Base-by-base conservation (phyloP, 2,888 invertebrate species). In the Eristalis tenax region DNA sequence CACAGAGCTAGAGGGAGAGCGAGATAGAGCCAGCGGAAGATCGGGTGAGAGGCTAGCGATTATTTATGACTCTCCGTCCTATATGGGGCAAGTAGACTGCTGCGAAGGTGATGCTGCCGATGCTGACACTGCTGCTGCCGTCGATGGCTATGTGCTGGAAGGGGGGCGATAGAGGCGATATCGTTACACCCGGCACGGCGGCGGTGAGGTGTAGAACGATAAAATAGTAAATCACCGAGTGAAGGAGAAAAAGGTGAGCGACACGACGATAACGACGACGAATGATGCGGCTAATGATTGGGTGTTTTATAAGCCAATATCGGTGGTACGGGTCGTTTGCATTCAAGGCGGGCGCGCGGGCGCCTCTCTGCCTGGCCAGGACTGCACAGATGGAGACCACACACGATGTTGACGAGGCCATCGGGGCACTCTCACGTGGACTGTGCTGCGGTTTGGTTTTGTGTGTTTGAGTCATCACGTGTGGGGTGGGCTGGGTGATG, bases 21-120 rank as follows among this genome's bases (percentile, higher is more conserved):
- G 32, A 32, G 32, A 32, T 32, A 3, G 35, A 57, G 15, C 18
- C 2, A 10, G 28, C 32, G 32, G 43, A 23, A 43, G 38, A 50
- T 63, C 18, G 50, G 18, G 66, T 15, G 74, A 70, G 61, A 64
- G 75, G 66, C 63, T 75, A 75, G 63, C 76, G 71, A 83, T 87
- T 87, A 87, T 87, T 87, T 87, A 87, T 87, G 87, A 87, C 57
- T 57, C 65, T 73, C 66, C 59, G 63, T 73, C 57, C 83, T 86
- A 87, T 83, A 83, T 87, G 83, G 87, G 87, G 69, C 83, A 83
- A 87, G 83, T 83, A 75, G 87, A 87, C 87, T 83, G 87, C 79
- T 87, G 87, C 80, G 87, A 87, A 83, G 87, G 87, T 87, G 87
- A 87, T 83, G 86, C 83, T 87, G 83, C 70, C 74, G 78, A 61